Percentiles rank a stretch among this genome's conserved stretches.
Evolutionary conservation across 2,113 vertebrate species (phyloP).

Genomic region (Numida meleagris): DNA sequence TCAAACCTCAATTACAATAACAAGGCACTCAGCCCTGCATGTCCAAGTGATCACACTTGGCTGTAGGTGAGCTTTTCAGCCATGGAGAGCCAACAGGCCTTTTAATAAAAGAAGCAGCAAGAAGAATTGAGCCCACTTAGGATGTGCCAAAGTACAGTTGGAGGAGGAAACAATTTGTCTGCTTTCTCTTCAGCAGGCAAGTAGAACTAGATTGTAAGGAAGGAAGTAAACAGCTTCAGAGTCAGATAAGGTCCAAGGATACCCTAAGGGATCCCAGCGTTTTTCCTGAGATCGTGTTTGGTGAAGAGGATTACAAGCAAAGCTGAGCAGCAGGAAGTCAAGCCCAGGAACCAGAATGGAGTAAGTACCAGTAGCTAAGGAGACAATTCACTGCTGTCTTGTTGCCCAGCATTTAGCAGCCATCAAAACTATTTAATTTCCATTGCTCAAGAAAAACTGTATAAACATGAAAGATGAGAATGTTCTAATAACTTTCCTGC

Average conservation of each 20-base stretch:
- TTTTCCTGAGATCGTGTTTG: neutral
- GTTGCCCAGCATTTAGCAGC: too few relatives aligned
- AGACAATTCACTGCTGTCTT: too few relatives aligned
- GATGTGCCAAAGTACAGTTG: neutral
- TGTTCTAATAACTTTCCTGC: slow-evolving; percentile 37
- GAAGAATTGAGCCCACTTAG: neutral
- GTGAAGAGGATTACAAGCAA: neutral
- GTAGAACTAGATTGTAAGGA: neutral
- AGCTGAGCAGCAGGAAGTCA: neutral
- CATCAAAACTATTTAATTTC: neutral
- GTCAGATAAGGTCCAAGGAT: neutral
- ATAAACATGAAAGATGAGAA: slow-evolving; percentile 31
- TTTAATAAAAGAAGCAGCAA: neutral
- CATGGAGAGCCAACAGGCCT: neutral
- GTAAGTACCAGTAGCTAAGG: neutral
- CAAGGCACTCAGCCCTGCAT: neutral
- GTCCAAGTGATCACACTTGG: neutral
- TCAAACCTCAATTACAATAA: neutral
- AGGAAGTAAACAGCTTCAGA: neutral
- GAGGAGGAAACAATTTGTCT: neutral
- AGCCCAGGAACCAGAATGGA: neutral
- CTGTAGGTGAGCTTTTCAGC: neutral
- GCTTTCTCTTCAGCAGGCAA: too few relatives aligned
- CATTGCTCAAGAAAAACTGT: slow-evolving; percentile 23
- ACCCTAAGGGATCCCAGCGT: neutral